Evolutionary conservation across 2,113 vertebrate species (phyloP).

Genomic region (Leucoraja erinaceus): DNA sequence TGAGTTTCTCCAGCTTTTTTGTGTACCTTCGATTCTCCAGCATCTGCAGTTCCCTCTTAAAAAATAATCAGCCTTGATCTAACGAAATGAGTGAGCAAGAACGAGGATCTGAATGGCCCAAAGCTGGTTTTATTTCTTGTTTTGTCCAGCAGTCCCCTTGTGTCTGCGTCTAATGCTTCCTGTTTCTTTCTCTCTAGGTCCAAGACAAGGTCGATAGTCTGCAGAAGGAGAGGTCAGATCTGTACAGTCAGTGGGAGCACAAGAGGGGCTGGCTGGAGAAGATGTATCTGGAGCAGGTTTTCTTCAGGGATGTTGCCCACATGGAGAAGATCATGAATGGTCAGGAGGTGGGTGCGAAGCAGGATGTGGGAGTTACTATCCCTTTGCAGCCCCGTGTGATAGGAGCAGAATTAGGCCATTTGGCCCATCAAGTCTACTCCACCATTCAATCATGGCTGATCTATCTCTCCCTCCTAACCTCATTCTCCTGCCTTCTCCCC

Average conservation of each 20-base stretch:
- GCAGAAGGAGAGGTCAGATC: slow-evolving; percentile 51
- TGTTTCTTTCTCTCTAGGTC: slow-evolving; percentile 48
- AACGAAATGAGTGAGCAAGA: too few species aligned
- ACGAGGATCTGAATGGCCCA: too few species aligned
- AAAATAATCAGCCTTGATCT: too few species aligned
- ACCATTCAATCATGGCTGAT: too few species aligned
- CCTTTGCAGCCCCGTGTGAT: neutral
- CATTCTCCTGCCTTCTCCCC: too few species aligned
- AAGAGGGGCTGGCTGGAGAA: slow-evolving; percentile 65
- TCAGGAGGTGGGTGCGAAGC: slow-evolving; percentile 62
- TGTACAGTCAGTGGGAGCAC: slow-evolving; percentile 65
- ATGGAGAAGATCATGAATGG: slow-evolving; percentile 65
- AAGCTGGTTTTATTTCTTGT: too few species aligned
- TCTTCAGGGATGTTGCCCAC: slow-evolving; percentile 66
- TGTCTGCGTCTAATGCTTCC: neutral
- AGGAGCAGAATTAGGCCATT: too few species aligned
- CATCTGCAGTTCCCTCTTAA: too few species aligned
- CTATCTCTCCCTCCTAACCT: too few species aligned
- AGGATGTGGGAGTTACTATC: slow-evolving; percentile 28
- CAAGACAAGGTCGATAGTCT: slow-evolving; percentile 60
- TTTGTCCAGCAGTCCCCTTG: neutral
- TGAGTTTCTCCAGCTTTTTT: too few species aligned
- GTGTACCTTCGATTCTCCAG: too few species aligned
- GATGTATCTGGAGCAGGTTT: slow-evolving; percentile 63
- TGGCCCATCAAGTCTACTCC: too few species aligned